These are phyloP conservation scores for Podabrus alpinus DNA, from an alignment of 2,888 invertebrate genomes.

Conservation along the genomic window DNA sequence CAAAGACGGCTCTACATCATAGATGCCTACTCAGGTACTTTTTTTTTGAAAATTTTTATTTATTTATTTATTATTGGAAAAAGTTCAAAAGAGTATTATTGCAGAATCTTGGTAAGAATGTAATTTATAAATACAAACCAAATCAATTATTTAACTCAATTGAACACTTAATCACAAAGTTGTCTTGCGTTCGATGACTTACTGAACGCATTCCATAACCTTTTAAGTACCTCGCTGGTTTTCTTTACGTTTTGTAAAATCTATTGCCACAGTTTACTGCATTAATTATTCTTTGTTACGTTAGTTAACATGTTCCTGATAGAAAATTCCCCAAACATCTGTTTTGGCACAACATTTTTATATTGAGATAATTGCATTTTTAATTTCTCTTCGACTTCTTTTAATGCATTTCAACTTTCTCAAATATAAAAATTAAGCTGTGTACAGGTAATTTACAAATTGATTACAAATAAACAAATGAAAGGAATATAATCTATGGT, in stretches of 20 bases:
- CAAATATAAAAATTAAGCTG: not conserved
- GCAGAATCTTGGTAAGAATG: not conserved
- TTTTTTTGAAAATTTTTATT: too few relatives aligned
- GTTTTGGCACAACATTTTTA: not conserved
- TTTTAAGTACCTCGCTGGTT: not conserved
- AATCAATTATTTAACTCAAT: not conserved
- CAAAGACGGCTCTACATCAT: too few relatives aligned
- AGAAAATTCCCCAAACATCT: not conserved
- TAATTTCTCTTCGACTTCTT: not conserved
- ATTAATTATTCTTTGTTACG: not conserved
- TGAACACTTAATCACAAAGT: not conserved
- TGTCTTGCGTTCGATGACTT: not conserved
- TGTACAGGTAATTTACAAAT: not conserved
- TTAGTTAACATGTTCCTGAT: not conserved
- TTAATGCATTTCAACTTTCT: not conserved
- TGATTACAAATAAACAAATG: constrained; percentile 1
- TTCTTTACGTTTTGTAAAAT: not conserved
- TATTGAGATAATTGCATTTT: not conserved
- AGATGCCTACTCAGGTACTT: too few relatives aligned
- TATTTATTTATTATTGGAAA: not conserved
- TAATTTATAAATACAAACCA: not conserved
- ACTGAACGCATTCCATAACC: not conserved
- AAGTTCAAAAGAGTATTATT: not conserved
- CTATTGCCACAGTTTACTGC: not conserved
- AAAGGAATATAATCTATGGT: constrained; percentile 17